Conservation (phyloP, 2,113 vertebrate genomes). For the Pluvialis apricaria region DNA sequence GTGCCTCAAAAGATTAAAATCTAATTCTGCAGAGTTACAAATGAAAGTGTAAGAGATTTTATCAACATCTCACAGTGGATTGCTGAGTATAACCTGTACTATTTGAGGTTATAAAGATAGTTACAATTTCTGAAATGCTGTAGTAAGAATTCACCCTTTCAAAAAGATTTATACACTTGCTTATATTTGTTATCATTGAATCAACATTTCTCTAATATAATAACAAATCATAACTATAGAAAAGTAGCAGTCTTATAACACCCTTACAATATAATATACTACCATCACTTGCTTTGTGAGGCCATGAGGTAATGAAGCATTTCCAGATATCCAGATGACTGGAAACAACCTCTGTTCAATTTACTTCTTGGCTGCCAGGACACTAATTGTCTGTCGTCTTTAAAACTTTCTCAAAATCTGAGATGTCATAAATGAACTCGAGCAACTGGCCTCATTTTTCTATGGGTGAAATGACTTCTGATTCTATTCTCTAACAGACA, state of each 20-base stretch:
- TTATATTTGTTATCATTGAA: not conserved
- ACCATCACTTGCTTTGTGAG: not conserved
- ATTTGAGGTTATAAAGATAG: not conserved
- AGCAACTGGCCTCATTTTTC: not conserved
- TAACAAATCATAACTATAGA: not conserved
- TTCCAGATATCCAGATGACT: not conserved
- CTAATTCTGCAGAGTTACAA: not conserved
- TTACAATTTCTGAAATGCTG: not conserved
- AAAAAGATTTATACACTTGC: not conserved
- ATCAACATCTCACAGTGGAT: not conserved
- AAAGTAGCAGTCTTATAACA: not conserved
- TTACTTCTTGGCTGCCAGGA: not conserved
- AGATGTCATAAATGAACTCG: not conserved
- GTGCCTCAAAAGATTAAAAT: not conserved
- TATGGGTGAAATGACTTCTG: not conserved
- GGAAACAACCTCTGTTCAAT: not conserved
- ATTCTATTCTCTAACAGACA: not conserved
- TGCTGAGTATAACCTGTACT: not conserved
- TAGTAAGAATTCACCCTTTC: not conserved
- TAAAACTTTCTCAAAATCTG: not conserved
- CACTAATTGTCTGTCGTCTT: not conserved
- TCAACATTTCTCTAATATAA: not conserved
- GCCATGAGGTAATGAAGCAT: not conserved
- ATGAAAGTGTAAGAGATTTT: not conserved
- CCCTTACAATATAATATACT: not conserved